phyloP scores from a whole-genome alignment of 2,888 invertebrate species.

The Epinotia nisella region DNA sequence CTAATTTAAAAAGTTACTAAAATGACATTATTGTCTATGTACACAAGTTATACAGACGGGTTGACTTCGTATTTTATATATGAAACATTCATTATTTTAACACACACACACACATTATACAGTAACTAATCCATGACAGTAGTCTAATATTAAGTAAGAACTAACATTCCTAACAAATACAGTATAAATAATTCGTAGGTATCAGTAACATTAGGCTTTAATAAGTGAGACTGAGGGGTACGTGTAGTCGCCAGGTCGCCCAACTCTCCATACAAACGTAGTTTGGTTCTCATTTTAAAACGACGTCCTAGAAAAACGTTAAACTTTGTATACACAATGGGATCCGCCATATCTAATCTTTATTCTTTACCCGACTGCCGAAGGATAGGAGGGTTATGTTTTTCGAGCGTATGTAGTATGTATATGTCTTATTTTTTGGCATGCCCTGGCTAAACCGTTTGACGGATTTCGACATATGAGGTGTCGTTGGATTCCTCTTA shows the following conservation, averaged over 20 bases:
- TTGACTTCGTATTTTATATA: conserved; percentile 21
- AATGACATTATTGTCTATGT: conserved; percentile 44
- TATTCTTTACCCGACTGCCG: no score
- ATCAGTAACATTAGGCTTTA: conserved; percentile 46
- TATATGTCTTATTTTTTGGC: no score
- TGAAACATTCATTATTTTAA: conserved; percentile 33
- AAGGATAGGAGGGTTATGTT: no score
- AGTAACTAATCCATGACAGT: conserved; percentile 48
- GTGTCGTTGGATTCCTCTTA: no score
- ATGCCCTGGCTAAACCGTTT: no score
- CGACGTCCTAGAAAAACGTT: no score
- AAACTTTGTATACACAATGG: no score
- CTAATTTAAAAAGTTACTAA: conserved; percentile 26
- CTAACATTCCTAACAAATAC: conserved; percentile 45
- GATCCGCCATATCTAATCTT: no score
- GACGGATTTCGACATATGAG: no score
- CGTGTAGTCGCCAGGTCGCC: neutral
- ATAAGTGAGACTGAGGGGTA: neutral
- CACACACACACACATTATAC: conserved; percentile 45
- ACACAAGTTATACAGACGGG: conserved; percentile 41
- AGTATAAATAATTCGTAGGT: conserved; percentile 51
- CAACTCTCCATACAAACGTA: no score
- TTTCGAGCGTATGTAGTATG: no score
- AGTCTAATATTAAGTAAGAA: conserved; percentile 42
- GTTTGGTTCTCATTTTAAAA: no score